These are phyloP conservation scores for Mormyrops attenuatus DNA, from an alignment of 2,797 vertebrate genomes.

Conservation along the genomic window DNA sequence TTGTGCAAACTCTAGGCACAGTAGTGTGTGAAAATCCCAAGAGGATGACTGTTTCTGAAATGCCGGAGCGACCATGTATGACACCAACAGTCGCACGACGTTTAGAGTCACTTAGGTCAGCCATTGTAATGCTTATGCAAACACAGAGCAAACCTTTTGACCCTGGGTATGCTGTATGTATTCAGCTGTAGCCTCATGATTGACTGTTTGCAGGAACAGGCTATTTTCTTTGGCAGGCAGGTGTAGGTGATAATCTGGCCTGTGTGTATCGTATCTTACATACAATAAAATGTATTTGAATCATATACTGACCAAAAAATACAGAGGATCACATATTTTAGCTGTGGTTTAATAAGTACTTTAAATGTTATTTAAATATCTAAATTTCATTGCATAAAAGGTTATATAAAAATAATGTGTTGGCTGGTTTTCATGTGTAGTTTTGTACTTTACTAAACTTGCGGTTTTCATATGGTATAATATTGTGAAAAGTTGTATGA, in stretches of 20 bases:
- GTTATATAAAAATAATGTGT: not conserved
- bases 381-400: not conserved
- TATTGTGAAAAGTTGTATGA: not conserved
- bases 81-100: not conserved
- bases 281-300: not conserved
- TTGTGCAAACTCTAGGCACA: not conserved
- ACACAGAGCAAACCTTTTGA: not conserved
- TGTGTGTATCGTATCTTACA: not conserved
- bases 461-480: not conserved
- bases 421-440: not conserved
- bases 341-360: not conserved
- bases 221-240: not conserved
- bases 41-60: not conserved
- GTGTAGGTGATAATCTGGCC: not conserved
- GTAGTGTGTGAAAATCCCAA: not conserved
- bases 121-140: not conserved
- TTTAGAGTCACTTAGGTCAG: not conserved
- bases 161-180: not conserved
- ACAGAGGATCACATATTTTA: not conserved
- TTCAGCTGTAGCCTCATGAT: not conserved
- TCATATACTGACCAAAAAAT: not conserved
- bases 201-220: not conserved
- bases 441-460: not conserved
- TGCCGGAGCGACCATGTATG: not conserved
- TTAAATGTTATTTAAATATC: not conserved